Conservation (phyloP, 2,113 vertebrate genomes). For the Eulemur rufifrons region DNA sequence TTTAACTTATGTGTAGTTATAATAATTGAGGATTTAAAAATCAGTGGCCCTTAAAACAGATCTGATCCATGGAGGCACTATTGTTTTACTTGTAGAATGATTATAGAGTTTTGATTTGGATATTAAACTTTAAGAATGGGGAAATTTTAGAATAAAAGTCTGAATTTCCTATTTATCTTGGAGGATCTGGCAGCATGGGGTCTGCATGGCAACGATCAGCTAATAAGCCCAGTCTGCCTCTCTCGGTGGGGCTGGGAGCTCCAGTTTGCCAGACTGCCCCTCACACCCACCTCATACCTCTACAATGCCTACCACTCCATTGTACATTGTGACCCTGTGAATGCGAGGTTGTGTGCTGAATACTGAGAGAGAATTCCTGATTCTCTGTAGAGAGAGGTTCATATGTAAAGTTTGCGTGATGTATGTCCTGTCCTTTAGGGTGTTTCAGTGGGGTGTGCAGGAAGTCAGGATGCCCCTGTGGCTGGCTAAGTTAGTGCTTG, state of each 20-base stretch:
- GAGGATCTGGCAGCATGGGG: background rate
- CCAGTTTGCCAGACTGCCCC: background rate
- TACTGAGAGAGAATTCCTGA: too few species aligned
- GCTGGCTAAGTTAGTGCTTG: background rate
- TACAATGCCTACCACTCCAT: background rate
- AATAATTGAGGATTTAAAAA: background rate
- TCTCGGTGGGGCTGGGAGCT: background rate
- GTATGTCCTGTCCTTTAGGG: background rate
- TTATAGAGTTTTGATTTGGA: background rate
- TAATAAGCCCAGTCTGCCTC: background rate
- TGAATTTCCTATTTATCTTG: background rate
- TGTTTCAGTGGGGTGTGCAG: background rate
- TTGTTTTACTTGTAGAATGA: background rate
- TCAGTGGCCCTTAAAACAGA: background rate
- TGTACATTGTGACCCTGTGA: accelerated
- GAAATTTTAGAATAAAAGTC: background rate
- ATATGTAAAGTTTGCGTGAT: background rate
- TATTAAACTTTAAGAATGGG: background rate
- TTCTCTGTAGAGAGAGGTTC: background rate
- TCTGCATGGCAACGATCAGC: background rate
- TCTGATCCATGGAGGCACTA: background rate
- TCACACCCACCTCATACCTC: accelerated
- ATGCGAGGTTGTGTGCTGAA: background rate
- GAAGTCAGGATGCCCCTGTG: background rate
- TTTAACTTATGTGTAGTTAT: background rate